phyloP scores from a whole-genome alignment of 2,888 invertebrate species.

The Zygaena filipendulae region DNA sequence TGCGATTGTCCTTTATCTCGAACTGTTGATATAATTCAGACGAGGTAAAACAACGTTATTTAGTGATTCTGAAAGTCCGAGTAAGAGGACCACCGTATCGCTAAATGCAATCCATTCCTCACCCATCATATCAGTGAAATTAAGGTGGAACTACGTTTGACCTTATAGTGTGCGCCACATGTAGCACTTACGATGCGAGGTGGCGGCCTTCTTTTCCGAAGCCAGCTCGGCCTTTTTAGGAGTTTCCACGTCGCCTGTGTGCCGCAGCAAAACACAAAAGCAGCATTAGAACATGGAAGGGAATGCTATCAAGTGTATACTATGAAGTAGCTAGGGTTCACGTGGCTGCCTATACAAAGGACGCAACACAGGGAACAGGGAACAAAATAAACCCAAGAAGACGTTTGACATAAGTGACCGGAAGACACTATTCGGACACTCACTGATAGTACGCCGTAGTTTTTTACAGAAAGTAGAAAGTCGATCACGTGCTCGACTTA shows the following conservation, averaged over 20 bases:
- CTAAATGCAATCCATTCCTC: too few relatives aligned
- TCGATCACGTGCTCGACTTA: conserved; percentile 55
- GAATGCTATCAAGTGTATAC: too few relatives aligned
- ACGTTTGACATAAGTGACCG: neutral
- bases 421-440: conserved; percentile 19
- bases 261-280: conserved; percentile 63
- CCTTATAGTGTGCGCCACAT: conserved; percentile 54
- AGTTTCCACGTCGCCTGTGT: conserved; percentile 64
- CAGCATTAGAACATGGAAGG: conserved; percentile 60
- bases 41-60: too few relatives aligned
- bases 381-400: neutral
- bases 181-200: conserved; percentile 66
- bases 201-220: conserved; percentile 59
- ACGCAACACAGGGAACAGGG: conserved; percentile 1
- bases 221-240: conserved; percentile 62
- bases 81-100: too few relatives aligned
- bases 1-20: too few relatives aligned
- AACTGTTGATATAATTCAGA: too few relatives aligned
- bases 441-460: conserved; percentile 62
- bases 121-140: too few relatives aligned
- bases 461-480: conserved; percentile 60
- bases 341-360: conserved; percentile 2
- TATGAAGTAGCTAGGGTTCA: neutral
- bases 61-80: too few relatives aligned
- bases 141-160: too few relatives aligned